Evolutionary conservation across 2,888 invertebrate genomes (phyloP).

Genomic region (Eurytoma adleriae): DNA sequence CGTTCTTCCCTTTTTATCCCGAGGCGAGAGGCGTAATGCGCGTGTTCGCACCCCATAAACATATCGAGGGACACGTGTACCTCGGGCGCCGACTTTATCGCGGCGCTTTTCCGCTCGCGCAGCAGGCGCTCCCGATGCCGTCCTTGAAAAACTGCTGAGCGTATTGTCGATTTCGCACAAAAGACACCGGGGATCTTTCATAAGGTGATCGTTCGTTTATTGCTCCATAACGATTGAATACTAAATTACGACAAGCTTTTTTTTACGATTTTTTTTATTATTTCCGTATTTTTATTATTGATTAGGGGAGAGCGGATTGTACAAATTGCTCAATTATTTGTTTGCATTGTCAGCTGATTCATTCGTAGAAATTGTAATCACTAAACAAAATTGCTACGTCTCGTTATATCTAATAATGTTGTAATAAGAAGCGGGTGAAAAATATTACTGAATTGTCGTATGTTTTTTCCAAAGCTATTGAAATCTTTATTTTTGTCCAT

Average conservation of each 20-base stretch:
- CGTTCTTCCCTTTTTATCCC: background rate
- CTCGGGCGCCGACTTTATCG: background rate
- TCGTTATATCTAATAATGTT: too few relatives aligned
- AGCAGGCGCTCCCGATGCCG: background rate
- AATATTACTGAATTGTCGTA: too few relatives aligned
- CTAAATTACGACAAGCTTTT: background rate
- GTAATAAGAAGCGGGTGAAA: too few relatives aligned
- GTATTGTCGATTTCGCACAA: background rate
- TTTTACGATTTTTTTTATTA: background rate
- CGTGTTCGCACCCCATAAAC: slow-evolving; percentile 35
- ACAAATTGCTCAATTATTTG: too few relatives aligned
- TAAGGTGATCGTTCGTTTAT: slow-evolving; percentile 25
- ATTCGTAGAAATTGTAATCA: too few relatives aligned
- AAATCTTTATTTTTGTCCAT: too few relatives aligned
- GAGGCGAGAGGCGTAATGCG: background rate
- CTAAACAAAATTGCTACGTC: too few relatives aligned
- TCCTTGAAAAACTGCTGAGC: slow-evolving; percentile 44
- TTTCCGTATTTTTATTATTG: too few relatives aligned
- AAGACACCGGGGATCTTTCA: slow-evolving; percentile 17
- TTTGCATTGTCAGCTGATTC: too few relatives aligned
- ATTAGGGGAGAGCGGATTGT: too few relatives aligned
- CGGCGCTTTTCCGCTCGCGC: slow-evolving; percentile 23
- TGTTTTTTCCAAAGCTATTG: too few relatives aligned
- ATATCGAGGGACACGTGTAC: slow-evolving; percentile 13
- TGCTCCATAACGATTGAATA: background rate